Evolutionary conservation across 2,888 invertebrate species (phyloP).

Genomic region (Julus scandinavius): DNA sequence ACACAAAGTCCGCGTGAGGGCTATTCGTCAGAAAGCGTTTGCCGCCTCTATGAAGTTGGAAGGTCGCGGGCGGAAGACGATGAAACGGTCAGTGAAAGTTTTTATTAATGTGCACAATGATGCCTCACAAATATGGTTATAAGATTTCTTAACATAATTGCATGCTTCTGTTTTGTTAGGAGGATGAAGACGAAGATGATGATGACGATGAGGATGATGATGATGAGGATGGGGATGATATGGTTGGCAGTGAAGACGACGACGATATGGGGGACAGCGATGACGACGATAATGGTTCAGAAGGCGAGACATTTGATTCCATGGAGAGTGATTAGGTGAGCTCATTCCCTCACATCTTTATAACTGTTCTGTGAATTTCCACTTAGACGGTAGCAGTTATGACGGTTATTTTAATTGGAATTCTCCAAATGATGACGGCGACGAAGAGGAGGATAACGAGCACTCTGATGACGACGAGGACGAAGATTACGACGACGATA

Average conservation of each 20-base stretch:
- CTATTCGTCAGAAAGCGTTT: slow-evolving; percentile 86
- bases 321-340: neutral
- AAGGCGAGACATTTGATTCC: neutral
- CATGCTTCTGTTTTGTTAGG: neutral
- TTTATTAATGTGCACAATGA: neutral
- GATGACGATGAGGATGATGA: slow-evolving; percentile 58
- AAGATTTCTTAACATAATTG: neutral
- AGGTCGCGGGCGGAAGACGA: slow-evolving; percentile 87
- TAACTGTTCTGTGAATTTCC: neutral
- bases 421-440: neutral
- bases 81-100: slow-evolving; percentile 74
- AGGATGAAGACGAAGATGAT: slow-evolving; percentile 51
- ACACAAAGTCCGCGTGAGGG: slow-evolving; percentile 70
- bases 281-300: slow-evolving; percentile 52
- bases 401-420: slow-evolving; percentile 1
- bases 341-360: neutral
- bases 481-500: slow-evolving; percentile 55
- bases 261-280: slow-evolving; percentile 59
- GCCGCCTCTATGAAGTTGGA: slow-evolving; percentile 93
- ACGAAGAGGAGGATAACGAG: neutral
- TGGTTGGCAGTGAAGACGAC: slow-evolving; percentile 59
- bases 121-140: neutral
- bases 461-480: slow-evolving; percentile 51
- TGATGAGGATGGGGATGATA: slow-evolving; percentile 59
- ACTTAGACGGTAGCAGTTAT: neutral